Percentiles rank a stretch among this genome's conserved stretches.
These are phyloP conservation scores for Sciurus vulgaris DNA, from an alignment of 2,797 vertebrate genomes.

Conservation along the genomic window DNA sequence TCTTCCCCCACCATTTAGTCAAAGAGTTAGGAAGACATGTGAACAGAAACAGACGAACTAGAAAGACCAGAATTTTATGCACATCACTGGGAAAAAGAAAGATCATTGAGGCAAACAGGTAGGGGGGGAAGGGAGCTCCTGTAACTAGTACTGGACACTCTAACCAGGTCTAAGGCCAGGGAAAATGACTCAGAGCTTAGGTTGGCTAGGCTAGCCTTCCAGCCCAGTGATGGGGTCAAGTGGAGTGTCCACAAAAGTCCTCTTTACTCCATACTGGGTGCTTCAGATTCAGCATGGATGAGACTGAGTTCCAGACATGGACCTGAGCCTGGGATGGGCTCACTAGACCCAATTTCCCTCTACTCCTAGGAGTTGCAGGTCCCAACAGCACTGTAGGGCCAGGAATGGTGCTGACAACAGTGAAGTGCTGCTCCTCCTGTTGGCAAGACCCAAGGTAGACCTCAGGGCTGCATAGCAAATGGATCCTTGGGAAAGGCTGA, in stretches of 20 bases:
- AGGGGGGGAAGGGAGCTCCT: background rate
- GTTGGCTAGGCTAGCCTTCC: background rate
- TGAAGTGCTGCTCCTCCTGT: slow-evolving; percentile 82
- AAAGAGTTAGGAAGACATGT: background rate
- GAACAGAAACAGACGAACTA: background rate
- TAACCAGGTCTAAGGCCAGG: background rate
- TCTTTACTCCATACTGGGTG: background rate
- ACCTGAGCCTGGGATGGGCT: background rate
- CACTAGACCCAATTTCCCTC: slow-evolving; percentile 60
- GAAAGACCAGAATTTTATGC: background rate
- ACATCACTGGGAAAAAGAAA: background rate
- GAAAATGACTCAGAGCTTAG: background rate
- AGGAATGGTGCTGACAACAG: slow-evolving; percentile 80
- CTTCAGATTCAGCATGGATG: slow-evolving; percentile 78
- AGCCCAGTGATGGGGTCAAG: background rate
- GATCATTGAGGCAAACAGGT: background rate
- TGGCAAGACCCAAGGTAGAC: slow-evolving; percentile 81
- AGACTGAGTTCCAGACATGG: slow-evolving; percentile 55
- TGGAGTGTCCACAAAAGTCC: slow-evolving; percentile 37
- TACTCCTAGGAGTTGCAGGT: background rate
- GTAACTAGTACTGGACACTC: too few species aligned
- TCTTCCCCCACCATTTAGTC: background rate
- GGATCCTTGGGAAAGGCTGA: background rate
- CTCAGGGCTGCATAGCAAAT: slow-evolving; percentile 82
- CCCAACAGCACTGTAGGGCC: slow-evolving; percentile 87